Evolutionary conservation across 2,113 vertebrate species (phyloP), one percentile per base, ranked within the genome.

Genomic region (Phyllostomus hastatus): DNA sequence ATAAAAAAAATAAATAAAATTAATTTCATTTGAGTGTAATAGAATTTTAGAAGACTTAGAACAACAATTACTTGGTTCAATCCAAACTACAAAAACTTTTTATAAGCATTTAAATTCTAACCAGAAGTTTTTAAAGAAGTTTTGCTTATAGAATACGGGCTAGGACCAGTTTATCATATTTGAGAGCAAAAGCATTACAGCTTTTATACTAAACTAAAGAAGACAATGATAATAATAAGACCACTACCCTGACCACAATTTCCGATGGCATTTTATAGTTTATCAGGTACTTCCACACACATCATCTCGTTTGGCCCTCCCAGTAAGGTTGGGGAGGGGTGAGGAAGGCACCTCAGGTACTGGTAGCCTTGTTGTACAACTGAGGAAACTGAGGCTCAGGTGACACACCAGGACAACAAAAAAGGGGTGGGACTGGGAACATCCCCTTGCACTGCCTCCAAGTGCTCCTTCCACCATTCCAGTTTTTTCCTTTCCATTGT

Each of bases 81-180:
- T 50, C 35, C 59, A 92, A 96, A 59, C 35, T 80, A 87, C 14
- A 86, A 95, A 88, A 92, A 79, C 33, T 26, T 41, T 41, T 41
- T 57, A 20, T 41, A 92, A 94, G 66, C n/a, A 73, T 35, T 41
- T 90, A 92, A 90, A 95, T 67, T 80, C 31, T 88, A 80, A 93
- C 46, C n/a, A 83, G 5, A 78, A 28, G 50, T 75, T 88, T 93
- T 85, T 33, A 67, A 84, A 80, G 52, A 70, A 88, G 73, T 66
- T 52, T 67, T 86, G 2, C 31, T 52, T 48, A 57, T 6, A 83
- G 80, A 86, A 66, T 48, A 73, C 31, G 31, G 2, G 20, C 28
- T 69, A 88, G 70, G 54, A 69, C 84, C 73, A 73, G 22, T 66
- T 72, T 79, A 73, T 28, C 6, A 3, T 7, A n/a, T 67, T 57